phyloP scores from a whole-genome alignment of 2,113 vertebrate species.

The Chrysemys picta region DNA sequence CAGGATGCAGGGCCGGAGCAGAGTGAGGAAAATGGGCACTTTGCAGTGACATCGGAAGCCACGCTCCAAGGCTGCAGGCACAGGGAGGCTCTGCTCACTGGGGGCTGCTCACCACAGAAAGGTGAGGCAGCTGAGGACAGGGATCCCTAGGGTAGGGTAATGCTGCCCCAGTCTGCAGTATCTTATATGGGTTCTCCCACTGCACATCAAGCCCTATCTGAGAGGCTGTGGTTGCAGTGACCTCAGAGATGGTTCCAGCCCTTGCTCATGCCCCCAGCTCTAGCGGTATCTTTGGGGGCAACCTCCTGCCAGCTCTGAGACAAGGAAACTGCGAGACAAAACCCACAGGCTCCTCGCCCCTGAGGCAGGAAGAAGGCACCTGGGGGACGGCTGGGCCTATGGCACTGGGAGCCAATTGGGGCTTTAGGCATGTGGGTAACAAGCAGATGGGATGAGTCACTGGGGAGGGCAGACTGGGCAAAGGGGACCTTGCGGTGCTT shows the following conservation, averaged over 20 bases:
- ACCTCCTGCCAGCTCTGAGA: background rate
- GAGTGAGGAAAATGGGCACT: background rate
- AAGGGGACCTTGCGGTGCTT: background rate
- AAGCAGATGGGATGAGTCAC: background rate
- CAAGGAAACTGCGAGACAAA: background rate
- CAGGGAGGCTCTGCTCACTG: no score
- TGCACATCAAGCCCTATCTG: background rate
- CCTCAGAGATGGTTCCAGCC: background rate
- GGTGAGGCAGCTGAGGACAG: background rate
- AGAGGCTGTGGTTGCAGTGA: background rate
- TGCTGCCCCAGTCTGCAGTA: background rate
- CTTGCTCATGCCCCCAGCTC: no score
- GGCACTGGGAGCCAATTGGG: background rate
- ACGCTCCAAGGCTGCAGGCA: background rate
- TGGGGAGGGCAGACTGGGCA: background rate
- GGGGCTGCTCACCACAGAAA: no score
- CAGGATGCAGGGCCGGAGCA: background rate
- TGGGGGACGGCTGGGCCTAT: background rate
- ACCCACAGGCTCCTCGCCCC: background rate
- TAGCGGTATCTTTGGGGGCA: no score
- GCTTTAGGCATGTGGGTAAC: background rate
- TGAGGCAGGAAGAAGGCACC: background rate
- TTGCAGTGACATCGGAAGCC: background rate
- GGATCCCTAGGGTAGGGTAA: background rate
- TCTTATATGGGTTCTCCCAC: background rate